Evolutionary conservation across 2,888 invertebrate species (phyloP).

Genomic region (Cremastinae sp.): DNA sequence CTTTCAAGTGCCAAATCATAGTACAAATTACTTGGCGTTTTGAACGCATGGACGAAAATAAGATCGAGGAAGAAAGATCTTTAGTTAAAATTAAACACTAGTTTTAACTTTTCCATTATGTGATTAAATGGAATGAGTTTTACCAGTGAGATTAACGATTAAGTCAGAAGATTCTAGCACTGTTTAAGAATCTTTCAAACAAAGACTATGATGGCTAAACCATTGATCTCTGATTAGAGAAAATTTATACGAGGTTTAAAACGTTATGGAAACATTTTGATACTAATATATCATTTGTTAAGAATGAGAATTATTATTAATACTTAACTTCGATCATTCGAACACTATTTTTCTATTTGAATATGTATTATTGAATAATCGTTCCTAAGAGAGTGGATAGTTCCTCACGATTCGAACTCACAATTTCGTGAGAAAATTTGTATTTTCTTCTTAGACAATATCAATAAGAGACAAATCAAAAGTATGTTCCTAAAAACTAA

Average conservation of each 20-base stretch:
- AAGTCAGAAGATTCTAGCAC: constrained; percentile 11
- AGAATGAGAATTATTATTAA: constrained; percentile 30
- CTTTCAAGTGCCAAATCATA: constrained; percentile 43
- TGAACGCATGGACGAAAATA: constrained; percentile 28
- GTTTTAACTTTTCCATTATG: constrained; percentile 21
- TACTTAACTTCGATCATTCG: constrained; percentile 2
- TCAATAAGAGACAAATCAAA: constrained; percentile 29
- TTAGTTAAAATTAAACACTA: constrained; percentile 12
- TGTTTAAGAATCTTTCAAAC: constrained; percentile 15
- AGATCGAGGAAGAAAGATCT: not conserved
- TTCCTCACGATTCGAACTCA: not conserved
- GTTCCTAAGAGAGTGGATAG: constrained; percentile 31
- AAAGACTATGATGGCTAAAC: constrained; percentile 39
- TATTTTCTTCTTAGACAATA: constrained; percentile 32
- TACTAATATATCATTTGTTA: constrained; percentile 27
- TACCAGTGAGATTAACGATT: constrained; percentile 17
- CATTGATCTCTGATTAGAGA: constrained; percentile 37
- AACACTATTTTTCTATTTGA: constrained; percentile 19
- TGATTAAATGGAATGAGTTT: constrained; percentile 19
- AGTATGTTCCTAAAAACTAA: constrained; percentile 26
- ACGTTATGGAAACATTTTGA: constrained; percentile 18
- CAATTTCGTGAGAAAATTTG: not conserved
- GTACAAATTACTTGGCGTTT: constrained; percentile 46
- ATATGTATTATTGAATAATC: constrained; percentile 19
- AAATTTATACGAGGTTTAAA: constrained; percentile 40